These are phyloP conservation scores for Dryas iulia DNA, from an alignment of 1,140 invertebrate genomes.

Conservation along the genomic window DNA sequence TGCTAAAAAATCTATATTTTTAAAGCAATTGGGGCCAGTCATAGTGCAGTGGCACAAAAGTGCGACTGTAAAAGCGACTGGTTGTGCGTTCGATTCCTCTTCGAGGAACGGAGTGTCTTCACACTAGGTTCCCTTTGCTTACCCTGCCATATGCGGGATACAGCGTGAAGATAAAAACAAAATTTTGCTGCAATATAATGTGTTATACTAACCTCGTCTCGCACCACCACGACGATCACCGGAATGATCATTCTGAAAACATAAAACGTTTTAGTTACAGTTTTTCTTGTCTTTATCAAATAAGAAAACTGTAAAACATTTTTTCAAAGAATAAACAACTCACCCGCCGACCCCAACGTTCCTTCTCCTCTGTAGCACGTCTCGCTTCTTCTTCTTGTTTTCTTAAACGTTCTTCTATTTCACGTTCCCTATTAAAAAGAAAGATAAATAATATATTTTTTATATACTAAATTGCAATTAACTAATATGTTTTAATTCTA, in stretches of 20 bases:
- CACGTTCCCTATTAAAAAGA: constrained; percentile 60
- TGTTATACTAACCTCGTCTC: constrained; percentile 58
- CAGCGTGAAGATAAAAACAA: too few relatives aligned
- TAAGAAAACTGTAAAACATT: neutral
- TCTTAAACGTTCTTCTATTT: constrained; percentile 76
- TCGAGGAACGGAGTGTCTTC: too few relatives aligned
- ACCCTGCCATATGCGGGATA: too few relatives aligned
- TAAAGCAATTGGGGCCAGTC: too few relatives aligned
- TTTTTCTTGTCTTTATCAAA: too few relatives aligned
- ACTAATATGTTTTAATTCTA: too few relatives aligned
- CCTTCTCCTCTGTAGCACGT: constrained; percentile 65
- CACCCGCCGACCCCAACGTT: constrained; percentile 71
- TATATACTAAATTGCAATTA: too few relatives aligned
- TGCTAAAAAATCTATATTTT: neutral
- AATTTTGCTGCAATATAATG: too few relatives aligned
- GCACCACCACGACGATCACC: constrained; percentile 61
- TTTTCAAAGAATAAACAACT: constrained; percentile 1
- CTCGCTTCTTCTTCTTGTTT: constrained; percentile 75
- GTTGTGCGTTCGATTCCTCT: too few relatives aligned
- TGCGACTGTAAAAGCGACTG: too few relatives aligned
- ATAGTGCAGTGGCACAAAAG: too few relatives aligned
- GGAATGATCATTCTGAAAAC: constrained; percentile 67
- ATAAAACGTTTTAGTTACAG: neutral
- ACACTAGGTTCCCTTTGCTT: too few relatives aligned
- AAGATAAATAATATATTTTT: neutral